Percentiles rank a stretch among this genome's conserved stretches.
Conservation (phyloP, 2,797 vertebrate species). For the Enteromius mattozi region DNA sequence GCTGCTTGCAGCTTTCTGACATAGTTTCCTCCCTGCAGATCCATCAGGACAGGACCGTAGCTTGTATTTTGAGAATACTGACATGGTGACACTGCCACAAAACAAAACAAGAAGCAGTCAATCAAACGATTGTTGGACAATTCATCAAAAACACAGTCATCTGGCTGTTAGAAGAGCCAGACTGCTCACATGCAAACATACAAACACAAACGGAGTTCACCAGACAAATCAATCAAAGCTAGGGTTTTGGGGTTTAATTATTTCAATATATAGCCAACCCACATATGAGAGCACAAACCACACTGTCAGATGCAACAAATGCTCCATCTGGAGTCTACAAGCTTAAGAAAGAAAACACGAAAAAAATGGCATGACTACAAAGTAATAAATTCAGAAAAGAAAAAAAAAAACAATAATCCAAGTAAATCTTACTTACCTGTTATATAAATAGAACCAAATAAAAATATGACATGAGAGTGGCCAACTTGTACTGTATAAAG, state of each 20-base stretch:
- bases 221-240: slow-evolving; percentile 19
- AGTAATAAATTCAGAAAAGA: neutral
- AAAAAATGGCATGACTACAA: neutral
- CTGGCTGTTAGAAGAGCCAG: slow-evolving; percentile 11
- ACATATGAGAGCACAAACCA: slow-evolving; percentile 4
- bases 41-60: neutral
- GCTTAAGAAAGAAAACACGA: neutral
- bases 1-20: slow-evolving; percentile 29
- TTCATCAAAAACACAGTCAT: slow-evolving; percentile 44
- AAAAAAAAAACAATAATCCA: neutral
- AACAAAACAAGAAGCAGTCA: slow-evolving; percentile 46
- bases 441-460: neutral
- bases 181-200: neutral
- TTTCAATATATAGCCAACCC: slow-evolving; percentile 1
- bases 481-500: neutral
- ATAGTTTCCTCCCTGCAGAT: slow-evolving; percentile 10
- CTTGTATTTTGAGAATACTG: slow-evolving; percentile 38
- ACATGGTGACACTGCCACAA: slow-evolving; percentile 23
- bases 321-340: slow-evolving; percentile 27
- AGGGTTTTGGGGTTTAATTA: neutral
- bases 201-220: slow-evolving; percentile 5
- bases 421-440: neutral
- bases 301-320: slow-evolving; percentile 26
- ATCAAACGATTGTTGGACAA: slow-evolving; percentile 46
- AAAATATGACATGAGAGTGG: neutral